Conservation (phyloP, 2,797 vertebrate species). For the Potorous gilbertii region DNA sequence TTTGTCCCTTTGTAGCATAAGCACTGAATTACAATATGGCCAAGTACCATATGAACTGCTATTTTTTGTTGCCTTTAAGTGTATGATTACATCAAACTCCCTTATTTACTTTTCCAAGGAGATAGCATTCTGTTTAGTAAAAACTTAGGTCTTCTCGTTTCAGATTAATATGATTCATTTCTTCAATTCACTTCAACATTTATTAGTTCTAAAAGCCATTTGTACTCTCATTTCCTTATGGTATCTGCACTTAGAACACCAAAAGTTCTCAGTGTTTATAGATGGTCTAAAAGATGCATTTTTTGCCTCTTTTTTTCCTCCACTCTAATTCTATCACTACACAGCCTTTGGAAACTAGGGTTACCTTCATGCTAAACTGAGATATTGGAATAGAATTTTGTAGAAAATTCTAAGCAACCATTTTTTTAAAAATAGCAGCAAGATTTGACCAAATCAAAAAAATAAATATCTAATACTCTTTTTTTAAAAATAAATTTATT, state of each 20-base stretch:
- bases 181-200: neutral
- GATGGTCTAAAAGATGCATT: neutral
- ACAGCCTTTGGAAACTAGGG: neutral
- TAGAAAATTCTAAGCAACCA: neutral
- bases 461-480: neutral
- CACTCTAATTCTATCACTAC: neutral
- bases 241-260: neutral
- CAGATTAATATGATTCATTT: neutral
- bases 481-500: no score
- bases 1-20: neutral
- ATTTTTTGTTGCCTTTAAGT: neutral
- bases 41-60: neutral
- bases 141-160: no score
- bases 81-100: neutral
- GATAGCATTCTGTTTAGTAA: no score
- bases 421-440: neutral
- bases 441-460: neutral
- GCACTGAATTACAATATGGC: neutral
- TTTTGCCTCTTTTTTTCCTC: neutral
- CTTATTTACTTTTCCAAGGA: neutral
- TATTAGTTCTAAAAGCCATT: neutral
- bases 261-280: neutral
- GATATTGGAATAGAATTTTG: neutral
- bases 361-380: neutral
- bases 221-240: neutral